These are phyloP conservation scores for Eidolon helvum DNA, from an alignment of 2,113 vertebrate genomes.

Conservation along the genomic window DNA sequence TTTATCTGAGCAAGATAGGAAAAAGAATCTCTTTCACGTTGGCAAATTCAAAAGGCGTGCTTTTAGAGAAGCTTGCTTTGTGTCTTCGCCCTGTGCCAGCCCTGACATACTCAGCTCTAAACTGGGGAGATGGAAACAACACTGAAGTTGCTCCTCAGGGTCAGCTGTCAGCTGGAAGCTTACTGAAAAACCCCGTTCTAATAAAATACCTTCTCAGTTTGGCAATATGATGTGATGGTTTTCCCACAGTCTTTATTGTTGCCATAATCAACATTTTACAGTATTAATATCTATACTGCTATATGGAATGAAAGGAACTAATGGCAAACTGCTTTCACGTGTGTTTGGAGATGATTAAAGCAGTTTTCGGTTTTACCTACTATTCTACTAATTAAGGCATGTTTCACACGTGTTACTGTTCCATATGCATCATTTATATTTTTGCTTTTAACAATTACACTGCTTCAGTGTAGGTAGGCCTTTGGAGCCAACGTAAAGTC, in stretches of 20 bases:
- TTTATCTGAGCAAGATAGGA: not conserved
- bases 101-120: rapidly evolving
- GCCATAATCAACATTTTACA: not conserved
- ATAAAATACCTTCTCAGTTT: not conserved
- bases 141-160: not conserved
- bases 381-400: not conserved
- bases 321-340: not conserved
- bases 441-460: not conserved
- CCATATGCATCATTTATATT: not conserved
- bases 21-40: not conserved
- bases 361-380: not conserved
- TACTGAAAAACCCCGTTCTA: not conserved
- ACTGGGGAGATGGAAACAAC: not conserved
- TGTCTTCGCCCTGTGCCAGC: rapidly evolving
- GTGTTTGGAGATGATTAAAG: not conserved
- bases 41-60: not conserved
- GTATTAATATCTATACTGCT: not conserved
- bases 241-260: not conserved
- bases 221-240: not conserved
- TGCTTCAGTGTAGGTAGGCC: not conserved
- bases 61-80: not conserved
- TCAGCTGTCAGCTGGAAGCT: not conserved
- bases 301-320: not conserved
- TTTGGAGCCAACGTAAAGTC: not conserved
- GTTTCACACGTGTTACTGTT: not conserved